Conservation (phyloP, 2,888 invertebrate species). For the Ceratothoa steindachneri region DNA sequence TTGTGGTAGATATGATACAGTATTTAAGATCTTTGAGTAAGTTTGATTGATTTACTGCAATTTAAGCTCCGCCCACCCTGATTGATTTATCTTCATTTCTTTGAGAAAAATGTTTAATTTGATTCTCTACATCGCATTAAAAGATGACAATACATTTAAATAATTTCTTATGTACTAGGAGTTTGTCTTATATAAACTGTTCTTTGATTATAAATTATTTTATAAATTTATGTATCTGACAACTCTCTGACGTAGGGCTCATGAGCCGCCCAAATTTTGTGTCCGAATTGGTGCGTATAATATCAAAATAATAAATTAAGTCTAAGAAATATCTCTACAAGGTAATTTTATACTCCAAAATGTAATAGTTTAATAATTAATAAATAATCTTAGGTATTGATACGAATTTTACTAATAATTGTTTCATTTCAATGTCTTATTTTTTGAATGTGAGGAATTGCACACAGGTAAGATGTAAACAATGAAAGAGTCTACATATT, state of each 20-base stretch:
- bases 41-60: conserved; percentile 3
- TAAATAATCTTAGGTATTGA: no score
- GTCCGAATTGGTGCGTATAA: not conserved
- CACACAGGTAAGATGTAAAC: not conserved
- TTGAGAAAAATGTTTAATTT: no score
- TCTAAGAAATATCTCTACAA: no score
- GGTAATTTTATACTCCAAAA: no score
- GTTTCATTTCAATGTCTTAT: no score
- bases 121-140: no score
- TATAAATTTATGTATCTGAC: not conserved
- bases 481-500: not conserved
- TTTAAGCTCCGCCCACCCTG: not conserved
- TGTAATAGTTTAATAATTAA: no score
- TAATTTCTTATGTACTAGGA: no score
- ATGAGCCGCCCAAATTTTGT: conserved; percentile 8
- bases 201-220: not conserved
- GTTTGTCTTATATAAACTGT: no score
- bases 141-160: no score
- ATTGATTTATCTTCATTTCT: not conserved
- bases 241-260: not conserved
- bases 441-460: not conserved
- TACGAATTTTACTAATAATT: no score
- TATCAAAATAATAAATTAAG: no score
- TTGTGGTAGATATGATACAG: conserved; percentile 12
- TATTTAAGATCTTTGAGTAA: conserved; percentile 10